Percentiles rank a stretch among this genome's conserved stretches.
Evolutionary conservation across 2,113 vertebrate genomes (phyloP).

Genomic region (Misgurnus mizolepis): DNA sequence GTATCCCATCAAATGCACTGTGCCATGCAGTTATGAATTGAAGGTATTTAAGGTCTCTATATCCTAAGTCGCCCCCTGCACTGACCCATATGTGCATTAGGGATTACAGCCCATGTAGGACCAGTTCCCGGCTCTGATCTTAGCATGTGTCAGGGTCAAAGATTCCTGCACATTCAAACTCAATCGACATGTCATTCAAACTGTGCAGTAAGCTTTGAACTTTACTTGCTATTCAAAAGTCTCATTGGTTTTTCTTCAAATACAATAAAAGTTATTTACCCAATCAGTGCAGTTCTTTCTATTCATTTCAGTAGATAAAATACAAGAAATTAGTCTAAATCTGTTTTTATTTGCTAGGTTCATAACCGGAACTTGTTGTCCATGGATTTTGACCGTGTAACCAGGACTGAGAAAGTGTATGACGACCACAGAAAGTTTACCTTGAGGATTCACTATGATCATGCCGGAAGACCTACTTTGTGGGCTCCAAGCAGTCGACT

Average conservation of each 20-base stretch:
- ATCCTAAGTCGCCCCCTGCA: conserved; percentile 19
- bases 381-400: conserved; percentile 95
- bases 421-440: conserved; percentile 99
- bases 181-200: conserved; percentile 53
- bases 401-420: conserved; percentile 98
- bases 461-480: conserved; percentile 88
- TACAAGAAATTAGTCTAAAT: background rate
- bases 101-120: conserved; percentile 47
- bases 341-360: conserved; percentile 73
- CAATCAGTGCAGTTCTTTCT: background rate
- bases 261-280: conserved; percentile 54
- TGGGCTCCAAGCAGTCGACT: conserved; percentile 97
- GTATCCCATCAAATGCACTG: background rate
- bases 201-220: conserved; percentile 42
- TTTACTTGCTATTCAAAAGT: conserved; percentile 31
- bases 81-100: conserved; percentile 54
- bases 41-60: conserved; percentile 4
- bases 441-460: conserved; percentile 92
- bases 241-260: conserved; percentile 52
- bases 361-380: conserved; percentile 96
- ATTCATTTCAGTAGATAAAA: too few relatives aligned
- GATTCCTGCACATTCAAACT: conserved; percentile 47
- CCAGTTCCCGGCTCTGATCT: conserved; percentile 59
- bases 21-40: background rate
- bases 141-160: conserved; percentile 53